Evolutionary conservation across 2,888 invertebrate genomes (phyloP), one percentile per base, ranked within the genome.

Genomic region (Trypoxylon attenuatum): DNA sequence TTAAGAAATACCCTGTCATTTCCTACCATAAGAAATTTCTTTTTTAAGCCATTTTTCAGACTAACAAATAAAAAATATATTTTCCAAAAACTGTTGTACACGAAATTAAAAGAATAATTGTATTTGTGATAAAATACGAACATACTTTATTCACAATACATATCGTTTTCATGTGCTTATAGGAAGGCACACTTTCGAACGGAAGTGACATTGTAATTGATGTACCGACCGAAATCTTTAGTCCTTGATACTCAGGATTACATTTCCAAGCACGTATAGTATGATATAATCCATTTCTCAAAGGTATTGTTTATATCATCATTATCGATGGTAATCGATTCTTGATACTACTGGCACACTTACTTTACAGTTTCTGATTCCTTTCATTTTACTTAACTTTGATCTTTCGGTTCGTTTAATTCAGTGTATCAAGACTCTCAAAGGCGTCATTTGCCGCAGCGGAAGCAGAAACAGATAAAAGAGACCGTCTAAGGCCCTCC

Each of bases 401-500:
- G n/a, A n/a, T n/a, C n/a, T n/a, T n/a, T n/a, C n/a, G n/a, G n/a
- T n/a, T n/a, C n/a, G n/a, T n/a, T n/a, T n/a, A n/a, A n/a, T n/a
- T n/a, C n/a, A n/a, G n/a, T n/a, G 19, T 10, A 13, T 10, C 27
- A 5, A 41, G 21, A 6, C 29, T 42, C 8, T 42, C 23, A 43
- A 23, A 39, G 39, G 19, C 45, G 39, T n/a, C n/a, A 15, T 19
- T 39, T 13, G 0, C 27, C 16, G 25, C 22, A 59, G 53, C 60
- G 53, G 71, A 47, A 58, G 54, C 61, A 54, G 70, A 15, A 46
- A 15, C 42, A 19, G 22, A 51, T 71, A 52, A 71, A 49, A 59
- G 60, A 60, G 46, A 6, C 66, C 71, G 66, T 54, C 62, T 71
- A 57, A 71, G 59, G 62, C 54, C 55, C 22, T 49, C 60, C 43